A percentile compares a stretch with the other conserved stretches of the same genome.
Evolutionary conservation across 2,888 invertebrate genomes (phyloP).

Genomic region (Sarcophaga carnaria): DNA sequence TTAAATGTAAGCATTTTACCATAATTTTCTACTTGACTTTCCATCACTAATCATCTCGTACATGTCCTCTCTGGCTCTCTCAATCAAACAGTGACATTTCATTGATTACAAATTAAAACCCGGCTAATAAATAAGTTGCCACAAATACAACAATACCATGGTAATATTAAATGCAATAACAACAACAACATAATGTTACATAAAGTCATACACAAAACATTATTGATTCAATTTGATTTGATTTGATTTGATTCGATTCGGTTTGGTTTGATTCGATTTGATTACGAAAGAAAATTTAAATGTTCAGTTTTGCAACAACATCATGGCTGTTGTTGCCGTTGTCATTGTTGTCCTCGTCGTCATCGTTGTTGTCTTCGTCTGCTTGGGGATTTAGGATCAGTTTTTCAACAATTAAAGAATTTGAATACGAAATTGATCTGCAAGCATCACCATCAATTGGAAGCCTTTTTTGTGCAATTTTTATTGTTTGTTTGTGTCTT

Average conservation of each 20-base stretch:
- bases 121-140: constrained; percentile 36
- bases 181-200: constrained; percentile 30
- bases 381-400: constrained; percentile 14
- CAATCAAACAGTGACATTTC: background rate
- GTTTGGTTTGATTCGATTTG: background rate
- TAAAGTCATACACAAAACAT: constrained; percentile 46
- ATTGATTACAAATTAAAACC: constrained; percentile 50
- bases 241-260: no score
- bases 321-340: constrained; percentile 9
- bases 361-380: background rate
- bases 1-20: no score
- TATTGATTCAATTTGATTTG: no score
- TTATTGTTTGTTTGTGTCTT: background rate
- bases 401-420: constrained; percentile 56
- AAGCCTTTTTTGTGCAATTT: background rate
- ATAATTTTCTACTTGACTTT: background rate
- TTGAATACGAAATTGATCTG: constrained; percentile 64
- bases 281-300: constrained; percentile 43
- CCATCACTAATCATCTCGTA: constrained; percentile 6
- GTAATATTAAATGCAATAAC: background rate
- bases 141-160: background rate
- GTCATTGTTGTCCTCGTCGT: background rate
- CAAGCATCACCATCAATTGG: constrained; percentile 60
- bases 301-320: constrained; percentile 55
- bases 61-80: background rate